Evolutionary conservation across 2,797 vertebrate genomes (phyloP).

Genomic region (Uromys caudimaculatus): DNA sequence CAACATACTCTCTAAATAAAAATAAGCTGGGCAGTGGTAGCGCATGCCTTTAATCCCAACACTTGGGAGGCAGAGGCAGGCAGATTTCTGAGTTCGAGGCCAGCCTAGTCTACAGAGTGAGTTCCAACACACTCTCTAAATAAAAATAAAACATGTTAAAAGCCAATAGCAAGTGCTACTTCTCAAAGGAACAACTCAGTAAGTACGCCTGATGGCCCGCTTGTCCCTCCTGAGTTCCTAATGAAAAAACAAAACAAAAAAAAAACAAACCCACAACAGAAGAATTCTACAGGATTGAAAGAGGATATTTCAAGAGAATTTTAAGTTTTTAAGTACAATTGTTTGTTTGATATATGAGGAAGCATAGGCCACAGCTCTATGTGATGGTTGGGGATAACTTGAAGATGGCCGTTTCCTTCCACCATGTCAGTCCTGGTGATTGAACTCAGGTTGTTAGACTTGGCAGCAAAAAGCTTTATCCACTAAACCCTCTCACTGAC

Average conservation of each 20-base stretch:
- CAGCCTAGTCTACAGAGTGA: no score
- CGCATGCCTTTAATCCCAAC: no score
- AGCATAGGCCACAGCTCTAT: not conserved
- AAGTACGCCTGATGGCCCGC: not conserved
- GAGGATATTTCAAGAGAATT: not conserved
- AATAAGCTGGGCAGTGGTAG: no score
- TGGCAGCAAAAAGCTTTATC: not conserved
- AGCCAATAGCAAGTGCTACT: constrained; percentile 19
- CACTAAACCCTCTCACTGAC: not conserved
- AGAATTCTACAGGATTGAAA: not conserved
- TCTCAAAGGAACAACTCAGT: not conserved
- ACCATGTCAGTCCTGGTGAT: no score
- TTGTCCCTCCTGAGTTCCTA: not conserved
- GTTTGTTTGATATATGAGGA: not conserved
- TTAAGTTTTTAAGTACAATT: not conserved
- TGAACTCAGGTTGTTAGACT: not conserved
- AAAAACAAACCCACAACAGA: not conserved
- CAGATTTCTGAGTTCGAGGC: no score
- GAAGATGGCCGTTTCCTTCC: not conserved
- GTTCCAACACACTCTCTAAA: not conserved
- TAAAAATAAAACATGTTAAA: not conserved
- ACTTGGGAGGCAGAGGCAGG: no score
- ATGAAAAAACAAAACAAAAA: constrained; percentile 17
- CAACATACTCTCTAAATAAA: not conserved
- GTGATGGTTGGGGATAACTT: not conserved